These are phyloP conservation scores for Athalia circularis DNA, from an alignment of 2,888 invertebrate genomes.

Conservation along the genomic window DNA sequence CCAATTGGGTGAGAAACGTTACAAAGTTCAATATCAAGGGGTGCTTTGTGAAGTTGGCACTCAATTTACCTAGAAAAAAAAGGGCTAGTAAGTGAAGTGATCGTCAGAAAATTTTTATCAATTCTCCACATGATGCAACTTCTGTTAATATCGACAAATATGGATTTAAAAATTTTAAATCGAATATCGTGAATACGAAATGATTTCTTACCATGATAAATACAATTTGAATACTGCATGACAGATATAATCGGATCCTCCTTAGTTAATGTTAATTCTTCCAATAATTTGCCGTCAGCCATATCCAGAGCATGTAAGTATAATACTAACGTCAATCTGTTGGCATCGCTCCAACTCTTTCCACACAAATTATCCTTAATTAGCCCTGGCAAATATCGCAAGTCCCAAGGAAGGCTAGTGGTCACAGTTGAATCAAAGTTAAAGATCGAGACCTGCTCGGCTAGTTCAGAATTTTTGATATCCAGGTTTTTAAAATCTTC, in stretches of 20 bases:
- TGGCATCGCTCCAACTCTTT: constrained; percentile 61
- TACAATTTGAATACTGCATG: constrained; percentile 75
- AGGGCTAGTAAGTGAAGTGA: background rate
- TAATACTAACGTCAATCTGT: constrained; percentile 74
- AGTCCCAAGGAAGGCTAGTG: constrained; percentile 61
- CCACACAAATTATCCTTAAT: constrained; percentile 47
- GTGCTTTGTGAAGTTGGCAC: constrained; percentile 75
- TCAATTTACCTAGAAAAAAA: constrained; percentile 71
- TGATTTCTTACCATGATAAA: constrained; percentile 64
- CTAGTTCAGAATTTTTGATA: constrained; percentile 53
- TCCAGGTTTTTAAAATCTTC: constrained; percentile 44
- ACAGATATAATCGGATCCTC: constrained; percentile 71
- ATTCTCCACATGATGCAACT: too few relatives aligned
- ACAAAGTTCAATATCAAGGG: constrained; percentile 77
- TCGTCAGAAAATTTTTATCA: too few relatives aligned
- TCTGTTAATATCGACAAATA: too few relatives aligned
- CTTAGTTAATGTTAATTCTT: constrained; percentile 59
- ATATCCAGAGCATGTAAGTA: constrained; percentile 71
- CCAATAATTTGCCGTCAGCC: constrained; percentile 48
- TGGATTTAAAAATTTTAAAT: constrained; percentile 1
- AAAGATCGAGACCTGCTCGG: constrained; percentile 53
- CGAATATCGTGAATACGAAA: background rate
- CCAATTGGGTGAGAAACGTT: constrained; percentile 74
- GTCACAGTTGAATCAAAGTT: constrained; percentile 27
- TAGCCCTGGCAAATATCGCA: constrained; percentile 52